phyloP scores from a whole-genome alignment of 2,797 vertebrate genomes.

The Podargus strigoides region DNA sequence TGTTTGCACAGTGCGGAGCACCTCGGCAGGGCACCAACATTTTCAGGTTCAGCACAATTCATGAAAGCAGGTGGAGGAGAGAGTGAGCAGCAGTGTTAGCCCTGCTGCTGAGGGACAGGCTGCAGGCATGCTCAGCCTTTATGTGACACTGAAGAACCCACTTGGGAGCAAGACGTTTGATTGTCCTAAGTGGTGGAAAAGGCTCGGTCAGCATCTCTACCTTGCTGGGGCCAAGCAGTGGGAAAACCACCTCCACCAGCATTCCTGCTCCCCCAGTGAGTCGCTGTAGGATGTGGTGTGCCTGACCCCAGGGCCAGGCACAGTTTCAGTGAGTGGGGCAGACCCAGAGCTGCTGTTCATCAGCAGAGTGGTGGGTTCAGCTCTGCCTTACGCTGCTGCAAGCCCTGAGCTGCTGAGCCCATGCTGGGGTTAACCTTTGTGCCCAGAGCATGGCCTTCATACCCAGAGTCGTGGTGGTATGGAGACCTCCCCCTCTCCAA shows the following conservation, averaged over 20 bases:
- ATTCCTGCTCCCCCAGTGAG: background rate
- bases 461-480: background rate
- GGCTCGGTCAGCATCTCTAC: background rate
- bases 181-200: background rate
- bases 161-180: background rate
- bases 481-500: too few species aligned
- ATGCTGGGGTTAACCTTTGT: background rate
- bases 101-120: background rate
- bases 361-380: fast-evolving
- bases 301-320: background rate
- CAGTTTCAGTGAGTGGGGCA: background rate
- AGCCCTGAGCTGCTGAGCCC: background rate
- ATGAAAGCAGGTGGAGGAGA: background rate
- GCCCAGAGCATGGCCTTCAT: background rate
- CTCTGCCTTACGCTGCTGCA: background rate
- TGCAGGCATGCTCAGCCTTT: background rate
- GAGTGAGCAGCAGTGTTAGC: fast-evolving
- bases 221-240: background rate
- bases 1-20: background rate
- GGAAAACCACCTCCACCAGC: fast-evolving
- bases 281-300: background rate
- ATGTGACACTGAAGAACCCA: background rate
- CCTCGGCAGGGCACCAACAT: background rate
- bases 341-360: background rate
- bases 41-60: background rate